Percentiles rank a stretch among this genome's conserved stretches.
phyloP scores from a whole-genome alignment of 2,888 invertebrate species.

The Lasioglossum pauxillum region DNA sequence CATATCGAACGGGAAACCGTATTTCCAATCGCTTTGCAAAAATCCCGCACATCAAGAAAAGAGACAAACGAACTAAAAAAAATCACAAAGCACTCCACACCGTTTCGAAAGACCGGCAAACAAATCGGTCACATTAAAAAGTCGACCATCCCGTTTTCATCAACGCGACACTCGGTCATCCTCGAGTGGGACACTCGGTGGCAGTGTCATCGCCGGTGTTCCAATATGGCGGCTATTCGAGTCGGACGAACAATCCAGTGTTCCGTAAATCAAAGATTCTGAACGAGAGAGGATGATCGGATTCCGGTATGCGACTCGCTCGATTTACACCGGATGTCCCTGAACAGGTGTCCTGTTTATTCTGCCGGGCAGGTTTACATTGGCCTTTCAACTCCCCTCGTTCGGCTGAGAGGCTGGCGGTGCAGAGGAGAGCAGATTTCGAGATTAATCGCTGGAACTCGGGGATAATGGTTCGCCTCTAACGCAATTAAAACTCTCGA shows the following conservation, averaged over 20 bases:
- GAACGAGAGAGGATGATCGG: background rate
- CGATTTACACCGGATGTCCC: background rate
- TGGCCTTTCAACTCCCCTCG: background rate
- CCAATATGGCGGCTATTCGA: constrained; percentile 8
- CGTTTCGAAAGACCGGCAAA: background rate
- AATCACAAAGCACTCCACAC: background rate
- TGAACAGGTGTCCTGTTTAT: constrained; percentile 21
- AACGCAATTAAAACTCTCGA: constrained; percentile 57
- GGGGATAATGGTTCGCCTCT: constrained; percentile 44
- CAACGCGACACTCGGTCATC: background rate
- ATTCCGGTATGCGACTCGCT: background rate
- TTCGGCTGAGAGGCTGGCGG: background rate
- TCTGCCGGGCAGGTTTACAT: constrained; percentile 14
- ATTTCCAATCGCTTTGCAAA: background rate
- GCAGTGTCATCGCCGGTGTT: background rate
- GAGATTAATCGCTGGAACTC: constrained; percentile 47
- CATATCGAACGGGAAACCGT: background rate
- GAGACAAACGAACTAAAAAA: background rate
- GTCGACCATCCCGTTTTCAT: constrained; percentile 4
- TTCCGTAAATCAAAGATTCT: constrained; percentile 6
- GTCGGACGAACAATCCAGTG: background rate
- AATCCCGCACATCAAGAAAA: background rate
- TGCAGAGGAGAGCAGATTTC: constrained; percentile 37
- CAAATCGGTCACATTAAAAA: constrained; percentile 2
- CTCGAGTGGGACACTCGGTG: background rate